Percentiles rank a stretch among this genome's conserved stretches.
Evolutionary conservation across 2,888 invertebrate species (phyloP).

Genomic region (Bembecia ichneumoniformis): DNA sequence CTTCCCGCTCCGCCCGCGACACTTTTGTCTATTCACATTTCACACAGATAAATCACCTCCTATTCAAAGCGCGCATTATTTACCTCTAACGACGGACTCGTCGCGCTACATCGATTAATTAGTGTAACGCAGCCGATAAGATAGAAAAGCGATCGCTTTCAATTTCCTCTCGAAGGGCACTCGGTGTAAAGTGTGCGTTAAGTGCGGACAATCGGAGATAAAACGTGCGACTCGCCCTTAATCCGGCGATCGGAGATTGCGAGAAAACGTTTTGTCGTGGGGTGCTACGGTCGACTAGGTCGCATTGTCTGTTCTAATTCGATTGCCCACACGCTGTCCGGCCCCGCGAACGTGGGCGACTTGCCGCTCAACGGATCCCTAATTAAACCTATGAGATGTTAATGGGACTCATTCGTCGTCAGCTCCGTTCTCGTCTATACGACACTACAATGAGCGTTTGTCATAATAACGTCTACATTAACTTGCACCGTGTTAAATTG

Average conservation of each 20-base stretch:
- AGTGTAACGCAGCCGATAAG: slow-evolving; percentile 69
- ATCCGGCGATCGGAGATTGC: slow-evolving; percentile 73
- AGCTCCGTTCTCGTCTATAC: slow-evolving; percentile 38
- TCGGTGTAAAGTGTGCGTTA: slow-evolving; percentile 70
- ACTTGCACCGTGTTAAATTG: slow-evolving; percentile 9
- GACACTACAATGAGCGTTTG: slow-evolving; percentile 26
- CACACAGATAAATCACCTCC: slow-evolving; percentile 66
- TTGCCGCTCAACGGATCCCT: slow-evolving; percentile 45
- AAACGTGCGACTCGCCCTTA: slow-evolving; percentile 70
- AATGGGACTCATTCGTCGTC: slow-evolving; percentile 48
- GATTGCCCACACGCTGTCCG: slow-evolving; percentile 55
- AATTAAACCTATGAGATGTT: slow-evolving; percentile 63
- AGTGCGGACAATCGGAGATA: slow-evolving; percentile 73
- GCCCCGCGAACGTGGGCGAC: slow-evolving; percentile 43
- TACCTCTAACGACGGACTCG: slow-evolving; percentile 59
- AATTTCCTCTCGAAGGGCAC: slow-evolving; percentile 71
- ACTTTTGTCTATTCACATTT: slow-evolving; percentile 70
- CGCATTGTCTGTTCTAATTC: slow-evolving; percentile 64
- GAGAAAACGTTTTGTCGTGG: slow-evolving; percentile 71
- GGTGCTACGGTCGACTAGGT: slow-evolving; percentile 56
- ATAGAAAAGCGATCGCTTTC: slow-evolving; percentile 72
- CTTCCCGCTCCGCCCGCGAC: slow-evolving; percentile 62
- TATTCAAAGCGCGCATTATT: slow-evolving; percentile 60
- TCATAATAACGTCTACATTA: slow-evolving; percentile 30
- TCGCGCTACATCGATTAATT: slow-evolving; percentile 67